These are phyloP conservation scores for Siphonodentalium dalli DNA, from an alignment of 2,888 invertebrate genomes.

Conservation along the genomic window DNA sequence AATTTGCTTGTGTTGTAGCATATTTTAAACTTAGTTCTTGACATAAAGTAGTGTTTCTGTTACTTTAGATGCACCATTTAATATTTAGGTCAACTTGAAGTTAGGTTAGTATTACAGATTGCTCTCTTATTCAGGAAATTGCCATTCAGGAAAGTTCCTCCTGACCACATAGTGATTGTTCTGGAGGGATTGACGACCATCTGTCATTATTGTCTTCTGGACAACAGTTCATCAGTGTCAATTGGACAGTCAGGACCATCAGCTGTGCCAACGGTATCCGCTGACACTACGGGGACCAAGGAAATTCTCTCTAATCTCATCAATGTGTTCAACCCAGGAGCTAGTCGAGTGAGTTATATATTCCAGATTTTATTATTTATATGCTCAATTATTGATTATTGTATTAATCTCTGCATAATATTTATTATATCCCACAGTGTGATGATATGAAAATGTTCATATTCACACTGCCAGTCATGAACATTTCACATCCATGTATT, in stretches of 20 bases:
- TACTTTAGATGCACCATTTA: no score
- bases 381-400: no score
- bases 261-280: constrained; percentile 65
- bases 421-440: no score
- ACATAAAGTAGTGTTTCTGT: no score
- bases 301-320: constrained; percentile 83
- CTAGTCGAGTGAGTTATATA: constrained; percentile 51
- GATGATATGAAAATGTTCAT: no score
- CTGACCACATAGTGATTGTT: constrained; percentile 81
- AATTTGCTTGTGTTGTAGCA: no score
- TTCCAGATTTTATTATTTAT: no score
- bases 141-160: constrained; percentile 66
- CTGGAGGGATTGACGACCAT: constrained; percentile 80
- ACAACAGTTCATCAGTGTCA: constrained; percentile 64
- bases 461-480: no score
- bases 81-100: neutral
- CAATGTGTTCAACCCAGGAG: constrained; percentile 77
- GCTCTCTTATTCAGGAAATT: constrained; percentile 8
- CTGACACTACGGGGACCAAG: constrained; percentile 65
- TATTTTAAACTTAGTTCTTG: no score
- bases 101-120: neutral
- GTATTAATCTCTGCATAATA: no score
- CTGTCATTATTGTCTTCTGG: constrained; percentile 81
- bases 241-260: constrained; percentile 57
- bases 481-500: no score